Evolutionary conservation across 2,797 vertebrate genomes (phyloP).

Genomic region (Tenualosa ilisha): DNA sequence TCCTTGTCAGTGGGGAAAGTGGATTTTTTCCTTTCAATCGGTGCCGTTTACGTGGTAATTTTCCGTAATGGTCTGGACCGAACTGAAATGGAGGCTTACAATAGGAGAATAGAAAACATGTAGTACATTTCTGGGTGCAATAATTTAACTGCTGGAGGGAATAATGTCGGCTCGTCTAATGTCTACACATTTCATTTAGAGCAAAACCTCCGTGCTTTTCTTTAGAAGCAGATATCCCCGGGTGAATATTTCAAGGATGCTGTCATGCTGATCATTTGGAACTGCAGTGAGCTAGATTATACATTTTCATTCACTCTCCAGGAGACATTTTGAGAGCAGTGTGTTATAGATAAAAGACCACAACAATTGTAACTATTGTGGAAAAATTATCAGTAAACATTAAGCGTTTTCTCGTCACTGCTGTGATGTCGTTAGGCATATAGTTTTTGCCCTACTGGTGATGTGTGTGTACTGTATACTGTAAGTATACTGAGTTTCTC

Average conservation of each 20-base stretch:
- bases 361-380: background rate
- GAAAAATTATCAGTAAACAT: too few relatives aligned
- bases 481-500: too few relatives aligned
- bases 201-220: background rate
- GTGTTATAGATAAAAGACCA: background rate
- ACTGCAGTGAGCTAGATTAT: background rate
- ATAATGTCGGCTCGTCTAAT: background rate
- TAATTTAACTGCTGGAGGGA: background rate
- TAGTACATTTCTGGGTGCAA: background rate
- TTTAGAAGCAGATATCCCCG: background rate
- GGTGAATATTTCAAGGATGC: background rate
- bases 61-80: background rate
- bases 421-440: background rate
- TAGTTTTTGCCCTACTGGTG: too few relatives aligned
- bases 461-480: too few relatives aligned
- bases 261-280: background rate
- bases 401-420: too few relatives aligned
- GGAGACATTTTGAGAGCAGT: background rate
- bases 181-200: background rate
- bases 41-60: background rate
- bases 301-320: background rate
- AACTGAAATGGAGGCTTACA: background rate
- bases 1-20: background rate
- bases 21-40: conserved; percentile 10
- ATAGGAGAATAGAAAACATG: background rate